phyloP scores from a whole-genome alignment of 2,888 invertebrate genomes.

The Rhingia rostrata region DNA sequence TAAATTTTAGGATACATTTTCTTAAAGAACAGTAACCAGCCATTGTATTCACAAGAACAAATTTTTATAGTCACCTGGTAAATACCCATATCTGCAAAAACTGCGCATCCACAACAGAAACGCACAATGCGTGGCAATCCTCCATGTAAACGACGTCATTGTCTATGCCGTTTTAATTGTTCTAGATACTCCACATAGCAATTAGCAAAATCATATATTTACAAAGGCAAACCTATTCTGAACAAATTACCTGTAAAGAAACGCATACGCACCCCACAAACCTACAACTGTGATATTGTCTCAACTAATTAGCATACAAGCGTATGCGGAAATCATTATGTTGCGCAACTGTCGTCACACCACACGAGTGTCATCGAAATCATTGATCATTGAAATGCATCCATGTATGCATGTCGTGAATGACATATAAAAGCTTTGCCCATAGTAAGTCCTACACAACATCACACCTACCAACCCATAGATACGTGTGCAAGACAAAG shows the following conservation, averaged over 20 bases:
- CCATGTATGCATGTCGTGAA: constrained; percentile 32
- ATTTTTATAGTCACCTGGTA: too few relatives aligned
- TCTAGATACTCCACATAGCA: not conserved
- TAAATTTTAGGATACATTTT: too few relatives aligned
- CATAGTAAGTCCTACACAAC: too few relatives aligned
- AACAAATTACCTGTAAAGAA: constrained; percentile 46
- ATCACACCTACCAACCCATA: not conserved
- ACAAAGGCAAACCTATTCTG: not conserved
- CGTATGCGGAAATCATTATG: constrained; percentile 65
- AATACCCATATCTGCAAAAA: not conserved
- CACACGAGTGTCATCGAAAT: constrained; percentile 62
- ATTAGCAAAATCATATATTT: constrained; percentile 21
- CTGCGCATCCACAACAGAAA: not conserved
- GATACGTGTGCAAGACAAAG: constrained; percentile 34
- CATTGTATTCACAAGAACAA: too few relatives aligned
- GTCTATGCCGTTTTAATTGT: constrained; percentile 33
- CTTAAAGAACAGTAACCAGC: too few relatives aligned
- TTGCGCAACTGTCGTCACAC: constrained; percentile 70
- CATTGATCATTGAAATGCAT: constrained; percentile 65
- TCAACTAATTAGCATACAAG: constrained; percentile 38
- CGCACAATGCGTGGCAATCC: constrained; percentile 23
- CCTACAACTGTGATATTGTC: not conserved
- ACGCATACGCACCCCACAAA: constrained; percentile 36
- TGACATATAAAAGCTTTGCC: constrained; percentile 30
- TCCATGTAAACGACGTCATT: constrained; percentile 45